Conservation (phyloP, 2,797 vertebrate genomes). For the Leuciscus waleckii region DNA sequence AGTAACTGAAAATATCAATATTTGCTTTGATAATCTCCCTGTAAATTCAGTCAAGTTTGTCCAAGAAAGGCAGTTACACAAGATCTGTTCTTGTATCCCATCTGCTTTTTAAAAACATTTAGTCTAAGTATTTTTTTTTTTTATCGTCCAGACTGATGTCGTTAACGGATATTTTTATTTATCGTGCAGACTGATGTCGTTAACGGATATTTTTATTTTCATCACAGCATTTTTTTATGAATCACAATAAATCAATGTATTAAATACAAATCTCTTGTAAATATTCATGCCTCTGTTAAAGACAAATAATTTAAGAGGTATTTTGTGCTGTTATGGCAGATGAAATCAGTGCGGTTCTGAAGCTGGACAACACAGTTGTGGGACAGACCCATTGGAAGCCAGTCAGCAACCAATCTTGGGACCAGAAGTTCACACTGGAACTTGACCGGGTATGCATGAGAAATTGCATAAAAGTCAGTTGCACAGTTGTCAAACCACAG, state of each 20-base stretch:
- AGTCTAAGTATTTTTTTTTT: background rate
- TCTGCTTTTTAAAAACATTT: background rate
- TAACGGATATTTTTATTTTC: background rate
- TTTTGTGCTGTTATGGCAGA: conserved; percentile 70
- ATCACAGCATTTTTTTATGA: background rate
- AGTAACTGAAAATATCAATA: background rate
- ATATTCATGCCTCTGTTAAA: background rate
- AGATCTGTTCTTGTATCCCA: background rate
- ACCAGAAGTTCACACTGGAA: conserved; percentile 92
- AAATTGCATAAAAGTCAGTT: conserved; percentile 12
- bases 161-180: background rate
- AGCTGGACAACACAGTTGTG: conserved; percentile 90
- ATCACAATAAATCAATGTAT: background rate
- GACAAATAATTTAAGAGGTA: background rate
- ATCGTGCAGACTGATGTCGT: background rate
- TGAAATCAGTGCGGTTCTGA: conserved; percentile 89
- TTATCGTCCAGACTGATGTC: background rate
- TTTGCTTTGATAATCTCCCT: background rate
- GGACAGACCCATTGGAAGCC: conserved; percentile 90
- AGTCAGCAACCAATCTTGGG: conserved; percentile 90
- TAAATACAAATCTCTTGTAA: background rate
- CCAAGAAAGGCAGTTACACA: background rate
- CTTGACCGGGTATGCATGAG: conserved; percentile 82
- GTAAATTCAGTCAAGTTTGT: background rate
- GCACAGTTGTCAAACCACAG: conserved; percentile 17